Evolutionary conservation across 2,888 invertebrate genomes (phyloP), one percentile per base, ranked within the genome.

Genomic region (Drosophila neoperkinsi): DNA sequence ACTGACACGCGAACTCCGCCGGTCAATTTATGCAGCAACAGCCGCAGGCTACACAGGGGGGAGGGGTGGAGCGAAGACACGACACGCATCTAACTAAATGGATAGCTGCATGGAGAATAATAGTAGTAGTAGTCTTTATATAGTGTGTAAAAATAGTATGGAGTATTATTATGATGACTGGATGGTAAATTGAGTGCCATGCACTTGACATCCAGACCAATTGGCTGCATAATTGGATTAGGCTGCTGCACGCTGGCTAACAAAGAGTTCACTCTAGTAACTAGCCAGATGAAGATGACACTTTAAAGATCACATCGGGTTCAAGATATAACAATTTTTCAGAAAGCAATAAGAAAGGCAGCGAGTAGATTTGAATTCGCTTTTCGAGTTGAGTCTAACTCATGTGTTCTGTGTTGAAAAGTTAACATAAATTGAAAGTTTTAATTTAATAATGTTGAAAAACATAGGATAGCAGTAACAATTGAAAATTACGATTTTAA

Each of bases 151-250:
- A 69, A 74, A 79, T 84, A 84, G 84, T 74, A 62, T 64, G 25
- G 56, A 57, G 66, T 69, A 50, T 30, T 49, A 36, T 11, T 36
- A 38, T 16, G 60, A 38, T 55, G 61, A 59, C 52, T 68, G 62
- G 56, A 53, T 52, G 53, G 46, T 56, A 71, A 73, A 76, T 81
- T 76, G 71, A 77, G 74, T 77, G 61, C 49, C 65, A 65, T 73
- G 78, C 82, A 79, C 87, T 87, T 85, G 88, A 84, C 84, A 79
- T 81, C 80, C 68, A 79, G 70, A 34, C 65, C 84, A 80, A 84
- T 82, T 79, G 82, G 56, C 61, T 65, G 80, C 66, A 75, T 87
- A 75, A 87, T 84, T 87, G 68, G 74, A 81, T 87, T 81, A 74
- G 77, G 53, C 60, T 66, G 53, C 58, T 59, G 71, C 43, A 63